phyloP scores from a whole-genome alignment of 2,888 invertebrate genomes.

The Steromphala cineraria region DNA sequence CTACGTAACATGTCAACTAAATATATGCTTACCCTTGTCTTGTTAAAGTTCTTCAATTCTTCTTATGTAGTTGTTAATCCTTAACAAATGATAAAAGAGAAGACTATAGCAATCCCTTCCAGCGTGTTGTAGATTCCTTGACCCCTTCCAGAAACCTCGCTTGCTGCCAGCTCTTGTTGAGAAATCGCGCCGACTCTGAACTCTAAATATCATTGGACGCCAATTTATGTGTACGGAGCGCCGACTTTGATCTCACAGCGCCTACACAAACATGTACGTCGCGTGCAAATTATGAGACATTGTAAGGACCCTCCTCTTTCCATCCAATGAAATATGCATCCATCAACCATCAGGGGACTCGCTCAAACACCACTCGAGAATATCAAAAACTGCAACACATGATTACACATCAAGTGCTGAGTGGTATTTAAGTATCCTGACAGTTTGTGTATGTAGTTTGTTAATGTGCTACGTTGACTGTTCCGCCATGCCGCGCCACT shows the following conservation, averaged over 20 bases:
- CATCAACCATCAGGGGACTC: neutral
- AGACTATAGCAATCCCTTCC: too few relatives aligned
- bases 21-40: too few relatives aligned
- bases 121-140: too few relatives aligned
- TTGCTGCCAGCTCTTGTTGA: neutral
- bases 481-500: too few relatives aligned
- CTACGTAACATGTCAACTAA: too few relatives aligned
- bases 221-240: neutral
- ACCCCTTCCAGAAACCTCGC: too few relatives aligned
- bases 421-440: neutral
- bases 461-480: neutral
- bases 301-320: neutral
- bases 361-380: neutral
- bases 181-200: neutral
- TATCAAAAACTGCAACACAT: neutral
- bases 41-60: too few relatives aligned
- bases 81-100: too few relatives aligned
- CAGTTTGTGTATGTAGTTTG: neutral
- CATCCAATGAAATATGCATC: neutral
- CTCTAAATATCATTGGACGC: neutral
- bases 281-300: neutral
- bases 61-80: too few relatives aligned
- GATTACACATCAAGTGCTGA: neutral
- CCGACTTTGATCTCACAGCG: neutral
- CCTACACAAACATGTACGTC: neutral